Conservation (phyloP, 2,888 invertebrate species). For the Hyposoter didymator region DNA sequence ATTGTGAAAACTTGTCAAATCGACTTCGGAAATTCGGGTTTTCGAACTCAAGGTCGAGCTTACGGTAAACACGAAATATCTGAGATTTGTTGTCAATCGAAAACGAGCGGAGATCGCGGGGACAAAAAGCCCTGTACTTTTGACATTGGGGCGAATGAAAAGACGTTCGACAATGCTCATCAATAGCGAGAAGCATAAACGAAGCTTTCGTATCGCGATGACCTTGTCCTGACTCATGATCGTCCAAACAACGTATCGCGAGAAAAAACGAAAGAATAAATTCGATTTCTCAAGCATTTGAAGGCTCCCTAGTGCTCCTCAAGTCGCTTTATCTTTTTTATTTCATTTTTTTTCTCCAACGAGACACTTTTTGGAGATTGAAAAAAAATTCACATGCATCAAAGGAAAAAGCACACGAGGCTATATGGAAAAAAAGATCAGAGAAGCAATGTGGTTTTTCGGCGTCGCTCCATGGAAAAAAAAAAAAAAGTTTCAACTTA, state of each 20-base stretch:
- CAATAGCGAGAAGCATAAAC: neutral
- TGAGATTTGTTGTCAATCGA: neutral
- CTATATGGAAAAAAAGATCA: slow-evolving; percentile 13
- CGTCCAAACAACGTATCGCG: neutral
- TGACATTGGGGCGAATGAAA: neutral
- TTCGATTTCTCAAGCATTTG: neutral
- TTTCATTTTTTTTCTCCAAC: neutral
- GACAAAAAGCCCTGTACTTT: neutral
- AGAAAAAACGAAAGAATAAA: neutral
- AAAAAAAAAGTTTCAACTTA: neutral
- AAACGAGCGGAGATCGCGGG: neutral
- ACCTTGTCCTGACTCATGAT: neutral
- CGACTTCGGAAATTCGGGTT: no score
- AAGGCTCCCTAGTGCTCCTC: neutral
- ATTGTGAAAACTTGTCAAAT: no score
- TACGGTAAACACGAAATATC: neutral
- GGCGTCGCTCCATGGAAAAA: neutral
- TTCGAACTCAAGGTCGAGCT: no score
- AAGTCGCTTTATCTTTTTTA: neutral
- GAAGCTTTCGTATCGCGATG: neutral
- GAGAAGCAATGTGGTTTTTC: slow-evolving; percentile 27
- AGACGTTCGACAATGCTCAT: neutral
- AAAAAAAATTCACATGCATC: neutral
- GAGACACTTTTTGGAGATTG: neutral
- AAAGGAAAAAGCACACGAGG: neutral